Conservation (phyloP, 2,888 invertebrate genomes). For the Eupithecia centaureata region DNA sequence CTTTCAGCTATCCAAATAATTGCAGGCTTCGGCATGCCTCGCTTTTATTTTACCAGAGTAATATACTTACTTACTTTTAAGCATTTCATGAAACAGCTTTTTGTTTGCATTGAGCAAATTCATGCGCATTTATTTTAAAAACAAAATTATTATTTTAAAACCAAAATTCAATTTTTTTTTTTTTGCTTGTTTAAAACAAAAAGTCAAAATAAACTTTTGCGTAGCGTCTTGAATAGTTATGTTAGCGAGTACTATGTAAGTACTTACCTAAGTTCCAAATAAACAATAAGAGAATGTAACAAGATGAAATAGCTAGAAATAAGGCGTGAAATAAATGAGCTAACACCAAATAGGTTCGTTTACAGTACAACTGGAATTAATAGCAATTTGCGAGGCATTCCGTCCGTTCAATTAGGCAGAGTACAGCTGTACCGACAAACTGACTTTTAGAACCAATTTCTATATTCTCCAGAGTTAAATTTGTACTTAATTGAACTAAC, state of each 20-base stretch:
- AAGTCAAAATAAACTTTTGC: background rate
- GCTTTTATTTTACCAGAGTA: too few relatives aligned
- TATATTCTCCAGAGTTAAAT: background rate
- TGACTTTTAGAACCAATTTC: background rate
- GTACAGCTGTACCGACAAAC: constrained; percentile 18
- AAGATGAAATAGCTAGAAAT: constrained; percentile 21
- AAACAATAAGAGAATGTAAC: background rate
- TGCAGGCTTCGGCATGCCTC: too few relatives aligned
- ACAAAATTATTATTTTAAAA: too few relatives aligned
- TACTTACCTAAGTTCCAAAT: background rate
- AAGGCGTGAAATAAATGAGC: constrained; percentile 29
- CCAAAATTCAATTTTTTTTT: too few relatives aligned
- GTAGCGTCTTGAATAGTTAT: background rate
- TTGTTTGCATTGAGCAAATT: too few relatives aligned
- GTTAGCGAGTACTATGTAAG: too few relatives aligned
- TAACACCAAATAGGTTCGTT: constrained; percentile 29
- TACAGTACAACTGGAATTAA: constrained; percentile 38
- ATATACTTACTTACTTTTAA: too few relatives aligned
- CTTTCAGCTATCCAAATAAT: too few relatives aligned
- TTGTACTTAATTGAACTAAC: background rate
- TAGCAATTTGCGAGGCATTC: constrained; percentile 37
- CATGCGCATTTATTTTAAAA: too few relatives aligned
- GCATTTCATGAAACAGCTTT: too few relatives aligned
- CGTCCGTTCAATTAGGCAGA: constrained; percentile 42
- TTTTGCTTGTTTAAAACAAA: background rate